These are phyloP conservation scores for Mycalesis mineus DNA, from an alignment of 2,888 invertebrate species.

Conservation along the genomic window DNA sequence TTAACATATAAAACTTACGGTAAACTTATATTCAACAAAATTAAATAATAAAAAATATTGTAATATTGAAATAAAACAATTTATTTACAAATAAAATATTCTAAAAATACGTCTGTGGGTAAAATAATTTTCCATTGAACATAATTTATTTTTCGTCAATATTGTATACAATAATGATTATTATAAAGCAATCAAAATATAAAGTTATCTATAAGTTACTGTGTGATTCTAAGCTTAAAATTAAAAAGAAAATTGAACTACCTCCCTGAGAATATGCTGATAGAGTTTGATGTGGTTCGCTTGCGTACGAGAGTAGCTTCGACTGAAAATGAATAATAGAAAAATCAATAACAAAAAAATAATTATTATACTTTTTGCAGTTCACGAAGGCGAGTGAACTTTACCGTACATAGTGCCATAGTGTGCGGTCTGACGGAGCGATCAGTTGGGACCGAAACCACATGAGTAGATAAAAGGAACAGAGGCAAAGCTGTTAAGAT, in stretches of 20 bases:
- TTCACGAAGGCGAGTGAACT: too few species aligned
- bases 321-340: constrained; percentile 72
- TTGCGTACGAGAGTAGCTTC: constrained; percentile 84
- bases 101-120: constrained; percentile 17
- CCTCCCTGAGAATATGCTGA: constrained; percentile 87
- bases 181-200: constrained; percentile 8
- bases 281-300: constrained; percentile 84
- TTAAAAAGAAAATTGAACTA: constrained; percentile 58
- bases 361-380: too few species aligned
- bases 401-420: too few species aligned
- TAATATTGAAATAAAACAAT: constrained; percentile 15
- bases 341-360: not conserved
- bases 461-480: too few species aligned
- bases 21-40: constrained; percentile 27
- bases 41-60: constrained; percentile 24
- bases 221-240: constrained; percentile 9
- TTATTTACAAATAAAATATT: constrained; percentile 31
- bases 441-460: too few species aligned
- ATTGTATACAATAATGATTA: not conserved
- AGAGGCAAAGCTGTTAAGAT: too few species aligned
- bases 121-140: constrained; percentile 9
- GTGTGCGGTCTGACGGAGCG: too few species aligned
- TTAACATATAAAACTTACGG: constrained; percentile 20
- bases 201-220: constrained; percentile 5
- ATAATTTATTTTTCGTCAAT: constrained; percentile 13